A percentile compares a stretch with the other conserved stretches of the same genome.
Conservation (phyloP, 2,113 vertebrate species). For the Eublepharis macularius region DNA sequence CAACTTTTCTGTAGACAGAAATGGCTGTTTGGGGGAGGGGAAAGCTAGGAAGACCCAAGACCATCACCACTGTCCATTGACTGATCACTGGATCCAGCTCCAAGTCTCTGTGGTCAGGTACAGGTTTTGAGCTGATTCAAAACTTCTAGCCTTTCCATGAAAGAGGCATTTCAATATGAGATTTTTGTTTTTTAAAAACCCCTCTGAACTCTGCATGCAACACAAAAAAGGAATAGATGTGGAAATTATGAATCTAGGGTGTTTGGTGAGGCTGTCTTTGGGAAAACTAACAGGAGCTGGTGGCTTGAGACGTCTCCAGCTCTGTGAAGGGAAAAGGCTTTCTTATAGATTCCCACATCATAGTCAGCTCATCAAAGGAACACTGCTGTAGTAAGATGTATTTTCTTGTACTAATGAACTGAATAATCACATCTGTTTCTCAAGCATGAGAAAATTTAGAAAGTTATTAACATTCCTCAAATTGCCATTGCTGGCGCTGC, state of each 20-base stretch:
- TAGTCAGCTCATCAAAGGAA: conserved; percentile 77
- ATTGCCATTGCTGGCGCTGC: conserved; percentile 48
- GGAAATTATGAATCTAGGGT: conserved; percentile 50
- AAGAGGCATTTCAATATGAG: not conserved
- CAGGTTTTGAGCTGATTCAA: not conserved
- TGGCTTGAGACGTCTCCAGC: conserved; percentile 68
- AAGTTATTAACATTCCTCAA: conserved; percentile 64
- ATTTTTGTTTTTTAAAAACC: not conserved
- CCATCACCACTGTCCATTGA: too few species aligned
- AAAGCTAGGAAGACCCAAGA: not conserved
- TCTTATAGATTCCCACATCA: conserved; percentile 79
- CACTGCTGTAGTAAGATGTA: conserved; percentile 58
- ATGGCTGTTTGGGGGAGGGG: not conserved
- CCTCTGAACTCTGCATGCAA: conserved; percentile 9
- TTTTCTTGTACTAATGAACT: conserved; percentile 63
- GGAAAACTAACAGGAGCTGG: conserved; percentile 39
- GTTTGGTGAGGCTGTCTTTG: conserved; percentile 42
- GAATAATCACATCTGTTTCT: conserved; percentile 73
- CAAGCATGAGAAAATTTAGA: conserved; percentile 72
- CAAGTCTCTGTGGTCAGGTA: not conserved
- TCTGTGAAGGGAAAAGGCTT: conserved; percentile 79
- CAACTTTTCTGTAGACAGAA: not conserved
- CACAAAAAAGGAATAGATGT: conserved; percentile 55
- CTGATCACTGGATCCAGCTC: too few species aligned
- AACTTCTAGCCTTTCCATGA: not conserved